These are phyloP conservation scores for Pyrgilauda ruficollis DNA, from an alignment of 2,113 vertebrate species.

Conservation along the genomic window DNA sequence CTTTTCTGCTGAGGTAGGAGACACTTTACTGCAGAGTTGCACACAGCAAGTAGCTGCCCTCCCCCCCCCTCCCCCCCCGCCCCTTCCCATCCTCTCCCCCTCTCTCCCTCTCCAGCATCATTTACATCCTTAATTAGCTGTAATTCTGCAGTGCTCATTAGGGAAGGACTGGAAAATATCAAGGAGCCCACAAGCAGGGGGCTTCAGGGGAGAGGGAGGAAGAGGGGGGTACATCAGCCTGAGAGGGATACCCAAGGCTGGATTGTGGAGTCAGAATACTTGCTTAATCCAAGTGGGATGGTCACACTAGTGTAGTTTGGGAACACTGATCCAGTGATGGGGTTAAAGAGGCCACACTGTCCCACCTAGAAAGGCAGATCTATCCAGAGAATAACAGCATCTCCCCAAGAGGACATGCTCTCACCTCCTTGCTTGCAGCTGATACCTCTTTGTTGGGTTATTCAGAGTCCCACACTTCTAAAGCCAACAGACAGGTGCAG, in stretches of 20 bases:
- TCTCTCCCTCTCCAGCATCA: slow-evolving; percentile 74
- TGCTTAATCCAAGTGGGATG: neutral
- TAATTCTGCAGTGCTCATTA: slow-evolving; percentile 86
- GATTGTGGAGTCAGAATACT: neutral
- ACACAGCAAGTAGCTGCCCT: slow-evolving; percentile 74
- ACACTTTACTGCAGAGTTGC: slow-evolving; percentile 88
- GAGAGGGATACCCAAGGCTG: neutral
- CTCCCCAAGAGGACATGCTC: neutral
- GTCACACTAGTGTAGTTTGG: neutral
- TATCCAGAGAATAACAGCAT: neutral
- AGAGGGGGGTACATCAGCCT: neutral
- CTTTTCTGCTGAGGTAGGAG: slow-evolving; percentile 89
- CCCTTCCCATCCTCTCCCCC: slow-evolving; percentile 4
- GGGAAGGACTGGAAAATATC: slow-evolving; percentile 75
- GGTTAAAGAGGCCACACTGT: neutral
- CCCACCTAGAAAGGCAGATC: neutral
- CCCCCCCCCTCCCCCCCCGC: neutral
- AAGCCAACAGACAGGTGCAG: neutral
- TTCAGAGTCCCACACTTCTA: neutral
- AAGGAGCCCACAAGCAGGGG: slow-evolving; percentile 69
- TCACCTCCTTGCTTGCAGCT: neutral
- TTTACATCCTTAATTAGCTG: slow-evolving; percentile 90
- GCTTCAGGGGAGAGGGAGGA: neutral
- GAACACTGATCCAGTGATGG: neutral
- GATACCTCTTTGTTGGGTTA: neutral